Evolutionary conservation across 2,113 vertebrate species (phyloP), one percentile per base, ranked within the genome.

Genomic region (Engraulis encrasicolus): DNA sequence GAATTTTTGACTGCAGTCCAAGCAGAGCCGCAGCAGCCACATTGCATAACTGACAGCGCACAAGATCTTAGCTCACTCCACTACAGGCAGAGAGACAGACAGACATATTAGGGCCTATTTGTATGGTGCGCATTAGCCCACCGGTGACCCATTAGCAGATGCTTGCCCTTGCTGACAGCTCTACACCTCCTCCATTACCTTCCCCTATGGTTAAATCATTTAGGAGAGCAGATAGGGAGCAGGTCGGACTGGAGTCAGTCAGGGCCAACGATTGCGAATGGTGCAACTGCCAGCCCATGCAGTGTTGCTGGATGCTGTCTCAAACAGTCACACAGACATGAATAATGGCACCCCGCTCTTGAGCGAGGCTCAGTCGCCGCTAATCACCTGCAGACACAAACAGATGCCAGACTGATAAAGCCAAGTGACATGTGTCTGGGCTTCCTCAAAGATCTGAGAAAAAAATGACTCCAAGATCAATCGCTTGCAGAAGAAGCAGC

Each of bases 361-460:
- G n/a, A 31, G n/a, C 27, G 31, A 74, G 66, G 23, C 61, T n/a
- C 12, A 74, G 31, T 74, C 66, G 17, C 66, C 14, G 9, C 27
- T 74, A 12, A 74, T 71, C 66, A 71, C 34, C 66, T 17, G 27
- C 66, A 74, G 31, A 74, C 66, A 74, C 66, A 74, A 74, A 74
- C 31, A 74, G 66, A 74, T 34, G 66, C 66, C 27, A 36, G 66
- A 74, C 66, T 74, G 66, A 74, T 74, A 74, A 17, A 36, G 9
- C 31, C n/a, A 27, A 74, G 11, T 74, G 66, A 74, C 27, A 34
- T 34, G 27, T 14, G 66, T 74, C 66, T 74, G 66, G 27, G 66
- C 66, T 74, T 34, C 31, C 31, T 74, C 15, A 31, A 74, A 74
- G 27, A 74, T 12, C 66, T 74, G 23, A 0, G 66, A 36, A 34